Evolutionary conservation across 2,888 invertebrate species (phyloP), one percentile per base, ranked within the genome.

Genomic region (Formica aserva): DNA sequence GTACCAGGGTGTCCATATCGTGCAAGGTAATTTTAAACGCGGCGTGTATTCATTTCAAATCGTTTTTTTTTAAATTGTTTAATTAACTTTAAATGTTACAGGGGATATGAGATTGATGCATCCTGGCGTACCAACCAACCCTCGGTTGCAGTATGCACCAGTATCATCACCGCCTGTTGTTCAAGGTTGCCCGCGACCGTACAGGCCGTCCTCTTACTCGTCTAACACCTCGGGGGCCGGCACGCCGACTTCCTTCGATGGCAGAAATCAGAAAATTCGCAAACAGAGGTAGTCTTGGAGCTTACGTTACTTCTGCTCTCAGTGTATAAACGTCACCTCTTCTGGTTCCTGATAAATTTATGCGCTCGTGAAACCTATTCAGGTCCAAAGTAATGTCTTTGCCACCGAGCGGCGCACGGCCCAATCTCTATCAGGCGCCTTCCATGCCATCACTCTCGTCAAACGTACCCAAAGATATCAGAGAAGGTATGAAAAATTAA

Each of bases 1-100:
- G 93, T 94, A 94, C 91, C 94, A 94, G 91, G 94, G 93, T 92
- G 93, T 94, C 88, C 94, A 94, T 91, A 94, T 94, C 85, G 92
- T 94, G 78, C 94, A 94, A 93, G 94, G 94, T 94, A 75, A 60
- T 57, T 62, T 26, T 38, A 18, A 67, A 57, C 29, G 15, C 3
- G 60, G 15, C 57, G n/a, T 71, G 52, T 32, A 29, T 22, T 77
- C 6, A 6, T 48, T 26, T 6, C 8, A 29, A 63, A 67, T 65
- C 5, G 13, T 45, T 15, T 15, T 11, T 29, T 3, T 22, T 38
- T n/a, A 38, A 45, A 35, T 4, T 13, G 18, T 38, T 35, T 35
- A 32, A 35, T 32, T 22, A 65, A 18, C 4, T 1, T 11, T 55
- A 41, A 67, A 77, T 5, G 1, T n/a, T 15, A 0, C 48, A 89